These are phyloP conservation scores for Porites cylindrica DNA, from an alignment of 92 coral and sea anemone species.

Conservation along the genomic window DNA sequence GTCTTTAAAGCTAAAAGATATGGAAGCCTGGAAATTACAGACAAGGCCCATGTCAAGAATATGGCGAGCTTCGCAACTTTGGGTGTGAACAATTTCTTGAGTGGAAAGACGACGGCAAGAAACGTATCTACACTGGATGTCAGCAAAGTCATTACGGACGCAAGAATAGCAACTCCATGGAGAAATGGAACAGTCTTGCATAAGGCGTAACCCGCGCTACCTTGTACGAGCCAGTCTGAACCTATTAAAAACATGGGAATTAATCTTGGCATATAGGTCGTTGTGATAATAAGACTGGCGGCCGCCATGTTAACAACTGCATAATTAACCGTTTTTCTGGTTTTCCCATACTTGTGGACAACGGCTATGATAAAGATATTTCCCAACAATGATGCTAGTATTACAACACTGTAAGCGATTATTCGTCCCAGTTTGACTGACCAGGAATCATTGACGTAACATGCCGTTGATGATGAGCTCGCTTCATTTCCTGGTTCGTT, in stretches of 20 bases:
- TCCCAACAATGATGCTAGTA: slow-evolving; percentile 66
- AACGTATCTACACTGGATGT: slow-evolving; percentile 66
- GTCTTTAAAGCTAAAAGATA: slow-evolving; percentile 42
- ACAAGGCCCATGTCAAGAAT: slow-evolving; percentile 58
- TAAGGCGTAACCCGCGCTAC: slow-evolving; percentile 56
- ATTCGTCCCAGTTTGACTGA: slow-evolving; percentile 15
- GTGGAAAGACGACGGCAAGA: slow-evolving; percentile 69
- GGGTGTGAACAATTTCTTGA: slow-evolving; percentile 54
- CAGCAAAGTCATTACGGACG: slow-evolving; percentile 67
- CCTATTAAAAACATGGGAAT: slow-evolving; percentile 50
- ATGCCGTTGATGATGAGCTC: background rate
- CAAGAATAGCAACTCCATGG: slow-evolving; percentile 72
- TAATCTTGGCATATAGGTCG: slow-evolving; percentile 72
- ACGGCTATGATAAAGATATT: slow-evolving; percentile 72
- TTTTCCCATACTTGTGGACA: slow-evolving; percentile 54
- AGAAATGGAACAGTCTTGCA: slow-evolving; percentile 72
- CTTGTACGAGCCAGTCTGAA: slow-evolving; percentile 51
- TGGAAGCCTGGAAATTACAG: slow-evolving; percentile 59
- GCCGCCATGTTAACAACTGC: slow-evolving; percentile 72
- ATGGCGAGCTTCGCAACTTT: slow-evolving; percentile 39
- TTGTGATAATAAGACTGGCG: slow-evolving; percentile 71
- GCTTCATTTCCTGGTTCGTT: background rate
- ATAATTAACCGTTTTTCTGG: slow-evolving; percentile 76
- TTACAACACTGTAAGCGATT: slow-evolving; percentile 46
- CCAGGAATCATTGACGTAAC: slow-evolving; percentile 25